Conservation (phyloP, 2,113 vertebrate genomes). For the Silurus glanis region DNA sequence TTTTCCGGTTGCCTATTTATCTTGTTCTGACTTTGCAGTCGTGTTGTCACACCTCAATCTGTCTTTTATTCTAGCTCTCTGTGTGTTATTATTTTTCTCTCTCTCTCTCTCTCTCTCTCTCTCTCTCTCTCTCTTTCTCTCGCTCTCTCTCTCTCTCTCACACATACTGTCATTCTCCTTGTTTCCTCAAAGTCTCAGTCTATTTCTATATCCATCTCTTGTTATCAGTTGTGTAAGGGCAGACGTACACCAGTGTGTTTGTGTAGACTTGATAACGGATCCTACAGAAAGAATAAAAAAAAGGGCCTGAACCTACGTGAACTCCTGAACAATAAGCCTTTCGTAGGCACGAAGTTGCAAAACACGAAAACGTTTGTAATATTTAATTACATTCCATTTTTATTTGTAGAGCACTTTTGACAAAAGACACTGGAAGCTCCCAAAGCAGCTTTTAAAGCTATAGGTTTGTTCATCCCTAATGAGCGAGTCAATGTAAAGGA, state of each 20-base stretch:
- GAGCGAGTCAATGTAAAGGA: too few relatives aligned
- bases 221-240: not conserved
- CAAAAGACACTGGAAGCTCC: too few relatives aligned
- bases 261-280: conserved; percentile 21
- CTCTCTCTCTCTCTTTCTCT: too few relatives aligned
- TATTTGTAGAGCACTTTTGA: too few relatives aligned
- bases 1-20: not conserved
- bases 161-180: too few relatives aligned
- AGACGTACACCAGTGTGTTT: not conserved
- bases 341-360: conserved; percentile 5
- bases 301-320: not conserved
- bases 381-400: not conserved
- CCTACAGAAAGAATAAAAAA: not conserved
- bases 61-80: not conserved
- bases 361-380: conserved; percentile 31
- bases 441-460: too few relatives aligned
- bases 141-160: too few relatives aligned
- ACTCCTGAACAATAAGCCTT: conserved; percentile 1
- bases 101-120: too few relatives aligned
- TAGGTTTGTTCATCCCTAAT: too few relatives aligned
- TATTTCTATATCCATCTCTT: too few relatives aligned
- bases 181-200: too few relatives aligned
- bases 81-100: not conserved
- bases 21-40: not conserved
- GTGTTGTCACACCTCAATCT: not conserved